A percentile compares a stretch with the other conserved stretches of the same genome.
Conservation (phyloP, 2,888 invertebrate species). For the Cosmopolites sordidus region DNA sequence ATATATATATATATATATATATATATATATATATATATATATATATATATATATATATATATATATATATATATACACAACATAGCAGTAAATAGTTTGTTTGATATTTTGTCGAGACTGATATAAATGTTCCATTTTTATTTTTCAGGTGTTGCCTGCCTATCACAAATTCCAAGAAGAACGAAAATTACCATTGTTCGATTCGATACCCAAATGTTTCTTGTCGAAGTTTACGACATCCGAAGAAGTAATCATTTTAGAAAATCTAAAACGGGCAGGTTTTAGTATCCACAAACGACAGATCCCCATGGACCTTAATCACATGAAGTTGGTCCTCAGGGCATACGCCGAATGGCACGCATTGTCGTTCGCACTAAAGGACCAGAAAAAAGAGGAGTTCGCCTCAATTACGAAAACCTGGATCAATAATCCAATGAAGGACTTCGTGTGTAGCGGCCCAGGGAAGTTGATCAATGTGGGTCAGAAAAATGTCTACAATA, state of each 20-base stretch:
- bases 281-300: slow-evolving; percentile 15
- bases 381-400: slow-evolving; percentile 16
- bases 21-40: no score
- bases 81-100: no score
- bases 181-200: slow-evolving; percentile 10
- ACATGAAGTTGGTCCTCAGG: slow-evolving; percentile 20
- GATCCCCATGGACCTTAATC: slow-evolving; percentile 15
- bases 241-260: slow-evolving; percentile 21
- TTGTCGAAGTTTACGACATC: slow-evolving; percentile 18
- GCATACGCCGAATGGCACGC: slow-evolving; percentile 26
- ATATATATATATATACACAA: no score
- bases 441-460: slow-evolving; percentile 8
- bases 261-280: slow-evolving; percentile 19
- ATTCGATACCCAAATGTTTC: slow-evolving; percentile 18
- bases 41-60: no score
- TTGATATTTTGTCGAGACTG: no score
- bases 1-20: no score
- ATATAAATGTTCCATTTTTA: no score
- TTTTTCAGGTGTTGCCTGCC: slow-evolving; percentile 14
- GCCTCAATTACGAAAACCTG: slow-evolving; percentile 11
- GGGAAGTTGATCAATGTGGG: slow-evolving; percentile 18
- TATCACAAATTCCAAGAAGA: slow-evolving; percentile 19
- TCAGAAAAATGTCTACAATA: slow-evolving; percentile 7
- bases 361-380: slow-evolving; percentile 20
- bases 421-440: slow-evolving; percentile 14